These are phyloP conservation scores for Danio kyathit DNA, from an alignment of 2,797 vertebrate genomes.

Conservation along the genomic window DNA sequence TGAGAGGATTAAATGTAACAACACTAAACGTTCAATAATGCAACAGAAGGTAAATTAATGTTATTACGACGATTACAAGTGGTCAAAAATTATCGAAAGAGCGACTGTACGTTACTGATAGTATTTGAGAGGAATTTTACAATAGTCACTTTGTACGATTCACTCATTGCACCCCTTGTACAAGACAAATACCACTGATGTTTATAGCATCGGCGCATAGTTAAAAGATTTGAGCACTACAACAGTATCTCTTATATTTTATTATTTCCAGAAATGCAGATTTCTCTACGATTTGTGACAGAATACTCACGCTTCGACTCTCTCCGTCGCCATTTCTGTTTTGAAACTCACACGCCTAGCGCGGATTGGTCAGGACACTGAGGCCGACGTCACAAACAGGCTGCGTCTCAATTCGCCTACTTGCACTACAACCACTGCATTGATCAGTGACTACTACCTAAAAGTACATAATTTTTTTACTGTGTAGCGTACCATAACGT, in stretches of 20 bases:
- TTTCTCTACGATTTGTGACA: not conserved
- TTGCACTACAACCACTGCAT: no score
- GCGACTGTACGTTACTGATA: no score
- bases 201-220: not conserved
- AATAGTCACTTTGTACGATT: not conserved
- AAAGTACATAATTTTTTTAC: no score
- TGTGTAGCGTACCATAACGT: no score
- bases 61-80: no score
- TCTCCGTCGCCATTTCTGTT: constrained; percentile 63
- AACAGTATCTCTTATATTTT: not conserved
- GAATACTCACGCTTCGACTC: constrained; percentile 45
- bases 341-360: constrained; percentile 58
- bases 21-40: not conserved
- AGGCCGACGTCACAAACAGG: constrained; percentile 1
- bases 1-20: not conserved
- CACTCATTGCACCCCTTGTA: not conserved
- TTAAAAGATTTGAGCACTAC: not conserved
- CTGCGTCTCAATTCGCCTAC: not conserved
- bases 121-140: not conserved
- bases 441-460: no score
- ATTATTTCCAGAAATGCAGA: not conserved
- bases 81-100: no score
- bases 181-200: not conserved
- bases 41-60: not conserved
- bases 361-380: constrained; percentile 30